Percentiles rank a stretch among this genome's conserved stretches.
These are phyloP conservation scores for Psammodynastes pulverulentus DNA, from an alignment of 2,113 vertebrate genomes.

Conservation along the genomic window DNA sequence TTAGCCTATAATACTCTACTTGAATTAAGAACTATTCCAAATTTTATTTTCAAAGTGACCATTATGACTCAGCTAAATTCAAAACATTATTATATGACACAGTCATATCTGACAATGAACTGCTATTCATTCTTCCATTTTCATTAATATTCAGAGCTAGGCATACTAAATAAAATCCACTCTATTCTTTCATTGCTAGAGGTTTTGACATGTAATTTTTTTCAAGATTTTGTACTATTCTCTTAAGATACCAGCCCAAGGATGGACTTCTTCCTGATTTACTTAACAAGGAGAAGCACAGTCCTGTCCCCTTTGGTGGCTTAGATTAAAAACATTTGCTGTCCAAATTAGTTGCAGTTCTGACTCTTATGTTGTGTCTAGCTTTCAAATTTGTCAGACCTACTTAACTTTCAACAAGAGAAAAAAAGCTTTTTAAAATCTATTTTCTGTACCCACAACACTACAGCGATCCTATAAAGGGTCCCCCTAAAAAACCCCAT, in stretches of 20 bases:
- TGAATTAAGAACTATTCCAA: conserved; percentile 33
- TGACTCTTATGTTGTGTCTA: not conserved
- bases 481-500: not conserved
- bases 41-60: conserved; percentile 49
- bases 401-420: not conserved
- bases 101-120: not conserved
- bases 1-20: not conserved
- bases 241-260: not conserved
- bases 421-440: not conserved
- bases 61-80: conserved; percentile 65
- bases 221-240: not conserved
- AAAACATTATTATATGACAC: conserved; percentile 31
- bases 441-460: too few species aligned
- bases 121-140: not conserved
- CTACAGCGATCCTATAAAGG: not conserved
- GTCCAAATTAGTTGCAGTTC: not conserved
- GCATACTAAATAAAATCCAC: not conserved
- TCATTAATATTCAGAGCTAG: not conserved
- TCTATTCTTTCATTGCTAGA: not conserved
- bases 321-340: not conserved
- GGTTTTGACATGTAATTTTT: not conserved
- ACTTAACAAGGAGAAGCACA: not conserved
- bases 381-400: not conserved
- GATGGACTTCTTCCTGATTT: not conserved
- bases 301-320: not conserved